Evolutionary conservation across 1,140 invertebrate genomes (phyloP), one percentile per base, ranked within the genome.

Genomic region (Luehdorfia chinensis): DNA sequence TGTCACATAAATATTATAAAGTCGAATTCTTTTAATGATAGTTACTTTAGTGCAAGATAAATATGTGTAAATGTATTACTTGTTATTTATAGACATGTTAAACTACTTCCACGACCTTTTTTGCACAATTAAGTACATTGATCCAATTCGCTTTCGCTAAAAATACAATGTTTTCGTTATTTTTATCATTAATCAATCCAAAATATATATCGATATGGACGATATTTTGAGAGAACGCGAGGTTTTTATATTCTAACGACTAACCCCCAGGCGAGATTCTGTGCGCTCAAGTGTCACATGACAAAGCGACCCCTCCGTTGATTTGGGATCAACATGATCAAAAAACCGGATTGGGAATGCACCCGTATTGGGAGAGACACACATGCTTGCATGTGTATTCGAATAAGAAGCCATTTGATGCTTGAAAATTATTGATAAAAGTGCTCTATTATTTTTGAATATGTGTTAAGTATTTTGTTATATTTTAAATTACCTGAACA

Each of bases 261-360:
- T 66, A 71, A 69, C 80, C 77, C 76, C 71, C 67, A 55, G 69
- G 64, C 55, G 63, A 71, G 74, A 60, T 66, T 66, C 59, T 63
- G 51, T 67, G 65, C 69, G 69, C 67, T 78, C 78, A 75, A 85
- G 78, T 85, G 81, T 85, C 81, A n/a, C n/a, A 78, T 85, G 74
- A 85, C 76, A 85, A 81, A 75, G 75, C 71, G 67, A 80, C 73
- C 78, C 75, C 70, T 77, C 67, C 63, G 70, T 59, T 67, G 59
- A 68, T 75, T 79, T 74, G 58, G 68, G 74, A 78, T 78, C 69
- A 75, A 79, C 69, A 59, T 61, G 68, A 75, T 80, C 64, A 76
- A 83, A 85, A 75, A 81, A 75, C 65, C 66, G 72, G 69, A 66
- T 75, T 61, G 74, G 72, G 74, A 78, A 80, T 81, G 77, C 77